Evolutionary conservation across 2,888 invertebrate species (phyloP).

Genomic region (Galeopsomyia nigrocyanea): DNA sequence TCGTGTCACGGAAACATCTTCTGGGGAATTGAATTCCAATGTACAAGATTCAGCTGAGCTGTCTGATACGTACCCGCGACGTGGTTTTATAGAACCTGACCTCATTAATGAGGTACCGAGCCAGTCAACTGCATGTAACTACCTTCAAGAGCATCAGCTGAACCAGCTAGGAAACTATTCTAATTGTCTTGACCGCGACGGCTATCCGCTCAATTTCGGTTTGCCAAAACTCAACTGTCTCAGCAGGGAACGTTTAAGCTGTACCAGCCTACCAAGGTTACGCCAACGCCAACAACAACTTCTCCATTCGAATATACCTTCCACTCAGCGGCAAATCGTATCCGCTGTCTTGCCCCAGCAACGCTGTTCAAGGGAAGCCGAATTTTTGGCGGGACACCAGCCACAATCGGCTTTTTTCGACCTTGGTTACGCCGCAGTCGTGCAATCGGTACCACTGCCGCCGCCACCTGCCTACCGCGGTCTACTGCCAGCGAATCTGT

Average conservation of each 20-base stretch:
- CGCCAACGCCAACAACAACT: too few relatives aligned
- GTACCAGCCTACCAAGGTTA: background rate
- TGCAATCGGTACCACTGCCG: slow-evolving; percentile 71
- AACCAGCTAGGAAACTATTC: slow-evolving; percentile 49
- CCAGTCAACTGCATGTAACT: background rate
- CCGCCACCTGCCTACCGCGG: slow-evolving; percentile 81
- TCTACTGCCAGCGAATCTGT: slow-evolving; percentile 70
- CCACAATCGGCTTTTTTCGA: slow-evolving; percentile 69
- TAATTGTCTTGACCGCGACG: slow-evolving; percentile 80
- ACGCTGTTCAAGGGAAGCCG: slow-evolving; percentile 77
- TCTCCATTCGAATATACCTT: background rate
- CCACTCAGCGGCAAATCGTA: slow-evolving; percentile 70
- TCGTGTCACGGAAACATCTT: too few relatives aligned
- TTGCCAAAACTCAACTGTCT: slow-evolving; percentile 76
- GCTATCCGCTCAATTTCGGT: slow-evolving; percentile 84
- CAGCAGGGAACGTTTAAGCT: slow-evolving; percentile 28
- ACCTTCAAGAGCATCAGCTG: background rate
- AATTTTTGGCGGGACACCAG: slow-evolving; percentile 73
- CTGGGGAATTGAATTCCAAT: too few relatives aligned
- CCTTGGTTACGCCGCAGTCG: slow-evolving; percentile 3
- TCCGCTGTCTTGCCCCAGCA: slow-evolving; percentile 72
- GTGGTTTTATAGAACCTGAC: slow-evolving; percentile 70
- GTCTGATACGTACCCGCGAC: slow-evolving; percentile 42
- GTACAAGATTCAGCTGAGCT: too few relatives aligned
- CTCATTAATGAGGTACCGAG: slow-evolving; percentile 67